These are phyloP conservation scores for Anser cygnoides DNA, from an alignment of 2,113 vertebrate genomes.

Conservation along the genomic window DNA sequence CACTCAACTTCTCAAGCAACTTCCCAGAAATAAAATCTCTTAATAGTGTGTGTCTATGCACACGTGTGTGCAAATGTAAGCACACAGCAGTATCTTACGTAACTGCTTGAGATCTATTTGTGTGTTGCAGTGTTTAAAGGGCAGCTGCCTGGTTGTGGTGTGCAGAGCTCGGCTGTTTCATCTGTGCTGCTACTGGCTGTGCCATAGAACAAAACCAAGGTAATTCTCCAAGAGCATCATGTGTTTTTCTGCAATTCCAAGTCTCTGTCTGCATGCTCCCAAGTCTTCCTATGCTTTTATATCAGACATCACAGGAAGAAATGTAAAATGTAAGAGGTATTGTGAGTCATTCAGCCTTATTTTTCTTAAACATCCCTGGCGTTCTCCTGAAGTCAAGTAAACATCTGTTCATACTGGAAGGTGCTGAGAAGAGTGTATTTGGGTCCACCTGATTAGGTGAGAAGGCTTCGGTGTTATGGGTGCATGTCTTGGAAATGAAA, in stretches of 20 bases:
- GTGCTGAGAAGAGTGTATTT: neutral
- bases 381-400: neutral
- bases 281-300: neutral
- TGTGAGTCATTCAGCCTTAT: neutral
- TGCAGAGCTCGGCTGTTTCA: neutral
- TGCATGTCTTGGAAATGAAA: neutral
- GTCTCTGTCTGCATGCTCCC: neutral
- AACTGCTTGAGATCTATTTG: neutral
- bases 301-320: neutral
- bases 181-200: neutral
- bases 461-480: neutral
- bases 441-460: neutral
- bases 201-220: neutral
- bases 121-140: neutral
- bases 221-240: neutral
- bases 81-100: neutral
- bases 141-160: neutral
- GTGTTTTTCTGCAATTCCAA: neutral
- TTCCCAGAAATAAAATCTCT: neutral
- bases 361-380: neutral
- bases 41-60: neutral
- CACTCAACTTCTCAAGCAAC: neutral
- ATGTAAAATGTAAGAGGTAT: neutral
- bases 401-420: neutral
- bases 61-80: neutral